Percentiles rank a stretch among this genome's conserved stretches.
Conservation (phyloP, 2,888 invertebrate genomes). For the Biston stratarius region DNA sequence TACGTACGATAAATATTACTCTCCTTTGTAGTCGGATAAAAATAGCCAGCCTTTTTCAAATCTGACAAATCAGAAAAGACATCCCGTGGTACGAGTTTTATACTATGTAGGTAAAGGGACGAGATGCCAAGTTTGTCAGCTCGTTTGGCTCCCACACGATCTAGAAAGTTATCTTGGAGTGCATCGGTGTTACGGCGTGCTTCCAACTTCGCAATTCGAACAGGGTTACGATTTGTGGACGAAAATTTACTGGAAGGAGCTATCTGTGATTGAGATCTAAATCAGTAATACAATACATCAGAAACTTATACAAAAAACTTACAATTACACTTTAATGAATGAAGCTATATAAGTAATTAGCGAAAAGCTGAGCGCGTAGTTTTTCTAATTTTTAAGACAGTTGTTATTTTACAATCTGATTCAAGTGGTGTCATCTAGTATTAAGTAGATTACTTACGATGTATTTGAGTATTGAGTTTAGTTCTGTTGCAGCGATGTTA, state of each 20-base stretch:
- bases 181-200: conserved; percentile 80
- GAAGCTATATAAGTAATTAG: too few relatives aligned
- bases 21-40: too few relatives aligned
- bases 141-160: conserved; percentile 74
- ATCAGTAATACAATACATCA: neutral
- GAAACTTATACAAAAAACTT: too few relatives aligned
- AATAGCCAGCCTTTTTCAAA: neutral
- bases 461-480: too few relatives aligned
- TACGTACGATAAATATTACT: too few relatives aligned
- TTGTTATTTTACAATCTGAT: too few relatives aligned
- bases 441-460: too few relatives aligned
- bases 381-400: too few relatives aligned
- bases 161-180: conserved; percentile 78
- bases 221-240: conserved; percentile 59
- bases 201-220: conserved; percentile 74
- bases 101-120: conserved; percentile 56
- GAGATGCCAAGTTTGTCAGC: conserved; percentile 73
- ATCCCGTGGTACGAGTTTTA: conserved; percentile 15
- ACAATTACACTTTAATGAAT: too few relatives aligned
- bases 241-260: conserved; percentile 57
- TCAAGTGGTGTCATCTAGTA: too few relatives aligned
- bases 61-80: neutral
- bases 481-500: too few relatives aligned
- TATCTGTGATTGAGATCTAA: neutral
- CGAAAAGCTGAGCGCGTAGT: too few relatives aligned